These are phyloP conservation scores for Botia almorhae DNA, from an alignment of 2,797 vertebrate species.

Conservation along the genomic window DNA sequence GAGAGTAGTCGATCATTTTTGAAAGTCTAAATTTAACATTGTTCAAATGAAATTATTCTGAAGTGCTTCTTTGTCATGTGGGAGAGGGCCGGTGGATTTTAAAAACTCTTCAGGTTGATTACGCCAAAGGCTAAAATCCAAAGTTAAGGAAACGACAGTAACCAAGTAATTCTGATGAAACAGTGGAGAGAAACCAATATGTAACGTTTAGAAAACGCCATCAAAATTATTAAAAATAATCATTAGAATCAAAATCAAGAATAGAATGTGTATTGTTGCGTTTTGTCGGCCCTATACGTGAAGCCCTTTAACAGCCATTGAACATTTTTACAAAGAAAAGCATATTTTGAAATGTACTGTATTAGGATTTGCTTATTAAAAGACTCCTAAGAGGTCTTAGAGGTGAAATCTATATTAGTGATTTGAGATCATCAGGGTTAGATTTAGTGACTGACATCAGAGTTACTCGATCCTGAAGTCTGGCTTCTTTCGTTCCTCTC, in stretches of 20 bases:
- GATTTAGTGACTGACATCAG: neutral
- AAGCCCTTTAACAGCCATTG: too few relatives aligned
- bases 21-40: neutral
- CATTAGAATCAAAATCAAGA: too few relatives aligned
- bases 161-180: neutral
- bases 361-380: too few relatives aligned
- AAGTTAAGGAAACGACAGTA: neutral
- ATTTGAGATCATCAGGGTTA: neutral
- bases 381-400: too few relatives aligned
- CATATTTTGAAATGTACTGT: too few relatives aligned
- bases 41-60: neutral
- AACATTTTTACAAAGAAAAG: too few relatives aligned
- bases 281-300: too few relatives aligned
- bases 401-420: neutral
- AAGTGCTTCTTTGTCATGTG: neutral
- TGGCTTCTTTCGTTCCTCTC: neutral
- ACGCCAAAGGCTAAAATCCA: neutral
- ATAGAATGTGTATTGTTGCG: too few relatives aligned
- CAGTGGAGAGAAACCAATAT: neutral
- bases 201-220: neutral
- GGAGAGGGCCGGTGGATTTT: neutral
- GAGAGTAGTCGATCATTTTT: neutral
- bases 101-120: too few relatives aligned
- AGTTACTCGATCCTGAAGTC: neutral
- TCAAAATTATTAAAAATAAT: too few relatives aligned